phyloP scores from a whole-genome alignment of 2,113 vertebrate genomes.

The Stigmatopora argus region DNA sequence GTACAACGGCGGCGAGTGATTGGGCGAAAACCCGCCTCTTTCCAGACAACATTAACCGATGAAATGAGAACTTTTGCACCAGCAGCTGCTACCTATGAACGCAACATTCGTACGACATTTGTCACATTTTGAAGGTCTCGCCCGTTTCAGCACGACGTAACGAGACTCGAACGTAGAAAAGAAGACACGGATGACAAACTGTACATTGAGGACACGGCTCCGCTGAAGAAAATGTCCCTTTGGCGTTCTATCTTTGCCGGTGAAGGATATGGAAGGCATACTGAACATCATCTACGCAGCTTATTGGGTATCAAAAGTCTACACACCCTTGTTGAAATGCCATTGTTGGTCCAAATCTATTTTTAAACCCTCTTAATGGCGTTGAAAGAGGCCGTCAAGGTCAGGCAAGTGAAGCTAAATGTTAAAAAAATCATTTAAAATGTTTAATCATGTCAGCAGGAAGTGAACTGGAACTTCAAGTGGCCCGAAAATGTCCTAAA shows the following conservation, averaged over 20 bases:
- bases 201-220: slow-evolving; percentile 25
- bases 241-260: slow-evolving; percentile 27
- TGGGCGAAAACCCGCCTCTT: slow-evolving; percentile 37
- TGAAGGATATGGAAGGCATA: slow-evolving; percentile 7
- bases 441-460: no score
- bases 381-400: no score
- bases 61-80: slow-evolving; percentile 15
- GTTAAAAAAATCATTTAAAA: no score
- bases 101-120: slow-evolving; percentile 58
- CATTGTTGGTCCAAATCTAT: not conserved
- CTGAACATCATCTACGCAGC: not conserved
- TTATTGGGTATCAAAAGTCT: not conserved
- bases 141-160: slow-evolving; percentile 19
- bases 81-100: slow-evolving; percentile 56
- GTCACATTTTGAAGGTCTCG: slow-evolving; percentile 26
- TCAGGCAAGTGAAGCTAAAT: no score
- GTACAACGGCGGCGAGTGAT: slow-evolving; percentile 63
- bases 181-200: slow-evolving; percentile 33
- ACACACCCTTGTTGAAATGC: not conserved
- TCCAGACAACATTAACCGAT: slow-evolving; percentile 26
- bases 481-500: no score
- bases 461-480: no score
- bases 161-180: slow-evolving; percentile 22
- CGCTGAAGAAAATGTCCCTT: slow-evolving; percentile 7
- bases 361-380: no score